Evolutionary conservation across 1,140 invertebrate genomes (phyloP).

Genomic region (Cyrtorhinus lividipennis): DNA sequence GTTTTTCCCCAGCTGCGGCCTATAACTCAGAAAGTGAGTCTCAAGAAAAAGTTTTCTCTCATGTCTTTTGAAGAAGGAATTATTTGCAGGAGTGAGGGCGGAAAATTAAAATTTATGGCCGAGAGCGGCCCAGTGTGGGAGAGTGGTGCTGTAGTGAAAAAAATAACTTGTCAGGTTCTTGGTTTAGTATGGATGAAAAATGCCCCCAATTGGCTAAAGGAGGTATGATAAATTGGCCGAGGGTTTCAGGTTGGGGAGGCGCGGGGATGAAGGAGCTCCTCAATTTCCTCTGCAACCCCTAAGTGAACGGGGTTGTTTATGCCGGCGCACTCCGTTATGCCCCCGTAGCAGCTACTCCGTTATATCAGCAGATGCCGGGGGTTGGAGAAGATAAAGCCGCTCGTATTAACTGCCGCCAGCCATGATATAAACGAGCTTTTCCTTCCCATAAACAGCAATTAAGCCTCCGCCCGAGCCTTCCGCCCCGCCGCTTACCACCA

Average conservation of each 20-base stretch:
- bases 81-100: slow-evolving; percentile 1
- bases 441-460: slow-evolving; percentile 17
- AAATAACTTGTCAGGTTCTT: neutral
- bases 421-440: slow-evolving; percentile 15
- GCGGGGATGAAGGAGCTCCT: slow-evolving; percentile 12
- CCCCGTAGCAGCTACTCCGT: slow-evolving; percentile 6
- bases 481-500: neutral
- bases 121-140: neutral
- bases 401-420: slow-evolving; percentile 12
- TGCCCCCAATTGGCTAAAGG: slow-evolving; percentile 2
- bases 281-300: slow-evolving; percentile 11
- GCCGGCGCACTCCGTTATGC: neutral
- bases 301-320: slow-evolving; percentile 15
- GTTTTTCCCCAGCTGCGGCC: neutral
- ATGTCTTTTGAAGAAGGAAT: neutral
- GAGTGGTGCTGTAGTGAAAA: neutral
- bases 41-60: neutral
- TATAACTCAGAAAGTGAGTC: neutral
- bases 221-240: slow-evolving; percentile 3
- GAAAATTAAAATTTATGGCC: slow-evolving; percentile 6
- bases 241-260: neutral
- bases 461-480: neutral
- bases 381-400: slow-evolving; percentile 12
- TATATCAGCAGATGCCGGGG: slow-evolving; percentile 15
- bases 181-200: slow-evolving; percentile 8